A percentile compares a stretch with the other conserved stretches of the same genome.
Evolutionary conservation across 2,888 invertebrate species (phyloP).

Genomic region (Ochropleura plecta): DNA sequence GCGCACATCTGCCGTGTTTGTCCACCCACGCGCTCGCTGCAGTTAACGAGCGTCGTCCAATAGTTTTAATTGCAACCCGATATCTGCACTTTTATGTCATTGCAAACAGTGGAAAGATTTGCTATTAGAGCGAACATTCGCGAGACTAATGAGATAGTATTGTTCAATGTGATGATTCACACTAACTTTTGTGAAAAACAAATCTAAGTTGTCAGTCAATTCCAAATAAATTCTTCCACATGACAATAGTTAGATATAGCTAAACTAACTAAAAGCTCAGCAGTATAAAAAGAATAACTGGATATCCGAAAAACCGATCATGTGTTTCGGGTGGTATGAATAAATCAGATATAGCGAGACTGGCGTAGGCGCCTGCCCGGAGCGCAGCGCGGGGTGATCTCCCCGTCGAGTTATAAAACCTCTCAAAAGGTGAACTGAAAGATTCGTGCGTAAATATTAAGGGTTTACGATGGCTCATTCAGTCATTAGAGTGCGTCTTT

Average conservation of each 20-base stretch:
- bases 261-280: conserved; percentile 73
- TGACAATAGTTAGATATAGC: conserved; percentile 61
- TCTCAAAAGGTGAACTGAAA: conserved; percentile 87
- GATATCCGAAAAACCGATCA: conserved; percentile 86
- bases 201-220: conserved; percentile 63
- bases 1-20: conserved; percentile 87
- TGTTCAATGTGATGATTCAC: conserved; percentile 38
- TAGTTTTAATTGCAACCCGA: conserved; percentile 89
- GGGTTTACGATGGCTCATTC: conserved; percentile 88
- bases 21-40: conserved; percentile 82
- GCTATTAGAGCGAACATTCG: conserved; percentile 50
- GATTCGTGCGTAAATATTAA: conserved; percentile 88
- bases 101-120: conserved; percentile 65
- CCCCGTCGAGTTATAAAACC: conserved; percentile 86
- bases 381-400: conserved; percentile 77
- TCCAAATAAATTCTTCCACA: conserved; percentile 60
- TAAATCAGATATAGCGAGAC: conserved; percentile 88
- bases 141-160: conserved; percentile 50
- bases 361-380: conserved; percentile 84
- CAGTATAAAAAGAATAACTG: conserved; percentile 80
- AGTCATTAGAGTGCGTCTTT: conserved; percentile 87
- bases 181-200: conserved; percentile 64
- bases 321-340: conserved; percentile 89
- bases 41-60: conserved; percentile 83
- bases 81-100: conserved; percentile 80